Evolutionary conservation across 92 coral and sea anemone genomes (phyloP), one percentile per base, ranked within the genome.

Genomic region (Actinostola sp.): DNA sequence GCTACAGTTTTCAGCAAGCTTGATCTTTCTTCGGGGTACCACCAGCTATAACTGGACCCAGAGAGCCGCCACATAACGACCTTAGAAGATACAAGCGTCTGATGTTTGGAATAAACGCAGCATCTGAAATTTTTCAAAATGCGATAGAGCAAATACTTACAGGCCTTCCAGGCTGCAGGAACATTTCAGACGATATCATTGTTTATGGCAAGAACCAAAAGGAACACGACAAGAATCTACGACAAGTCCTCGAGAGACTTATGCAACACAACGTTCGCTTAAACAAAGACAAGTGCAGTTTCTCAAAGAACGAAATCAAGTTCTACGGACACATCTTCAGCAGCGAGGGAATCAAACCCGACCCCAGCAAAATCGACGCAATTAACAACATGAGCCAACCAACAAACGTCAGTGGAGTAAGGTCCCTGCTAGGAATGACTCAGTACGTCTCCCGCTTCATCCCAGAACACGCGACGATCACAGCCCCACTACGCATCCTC

Each of bases 71-170:
- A 82, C 74, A 70, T 86, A 26, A 85, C 95, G 6, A 86, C 91
- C 6, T 86, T 89, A 35, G 85, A 67, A 54, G 77, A 24, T 81
- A 59, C 80, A 89, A 78, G 50, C 84, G 84, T 28, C 86, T 89
- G 32, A 78, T 80, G 60, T 85, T 89, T 42, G 88, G 96, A 75
- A 72, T 89, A 26, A 82, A 77, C 19, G 86, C 91, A 21, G 91
- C 91, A 16, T 85, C 78, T 0, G 90, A 89, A 59, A 85, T 89
- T 15, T 89, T 89, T 68, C 95, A 89, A 65, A 86, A 84, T 56
- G 64, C 78, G n/a, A 70, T 76, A 26, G 80, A 71, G 42, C 88
- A 87, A 55, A 69, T 84, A 27, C 95, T 77, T 58, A 67, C 88
- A 31, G 91, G 91, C 63, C 88, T 82, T 6, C 84, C 75, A 24